Conservation (phyloP, 2,888 invertebrate genomes). For the Argyresthia goedartella region DNA sequence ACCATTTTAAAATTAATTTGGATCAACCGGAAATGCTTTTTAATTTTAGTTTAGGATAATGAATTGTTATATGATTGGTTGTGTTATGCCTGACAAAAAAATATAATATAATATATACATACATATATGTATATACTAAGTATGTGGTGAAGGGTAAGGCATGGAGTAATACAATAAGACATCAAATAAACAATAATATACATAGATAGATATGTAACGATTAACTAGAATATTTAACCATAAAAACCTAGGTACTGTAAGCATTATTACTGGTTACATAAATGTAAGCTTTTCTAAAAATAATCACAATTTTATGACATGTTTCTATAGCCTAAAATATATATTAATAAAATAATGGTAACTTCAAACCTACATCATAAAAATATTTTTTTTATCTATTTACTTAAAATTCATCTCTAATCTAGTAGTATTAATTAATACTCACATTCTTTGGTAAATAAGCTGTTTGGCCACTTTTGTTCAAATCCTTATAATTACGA, state of each 20-base stretch:
- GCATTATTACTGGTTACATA: background rate
- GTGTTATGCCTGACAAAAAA: too few relatives aligned
- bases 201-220: background rate
- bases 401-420: background rate
- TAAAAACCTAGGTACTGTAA: background rate
- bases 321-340: background rate
- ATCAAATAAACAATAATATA: conserved; percentile 5
- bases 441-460: conserved; percentile 44
- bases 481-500: too few relatives aligned
- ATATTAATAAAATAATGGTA: background rate
- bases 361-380: too few relatives aligned
- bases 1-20: background rate
- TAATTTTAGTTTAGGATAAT: conserved; percentile 5
- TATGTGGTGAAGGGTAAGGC: too few relatives aligned
- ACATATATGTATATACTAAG: too few relatives aligned
- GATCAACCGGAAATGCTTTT: background rate
- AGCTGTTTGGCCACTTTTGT: conserved; percentile 30
- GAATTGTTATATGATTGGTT: too few relatives aligned
- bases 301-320: conserved; percentile 3
- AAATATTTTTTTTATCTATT: background rate
- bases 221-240: background rate
- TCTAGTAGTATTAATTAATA: too few relatives aligned
- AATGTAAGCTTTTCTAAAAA: background rate
- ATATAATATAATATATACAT: too few relatives aligned
- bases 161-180: background rate